Percentiles rank a stretch among this genome's conserved stretches.
Evolutionary conservation across 2,797 vertebrate species (phyloP).

Genomic region (Leptoclinus maculatus): DNA sequence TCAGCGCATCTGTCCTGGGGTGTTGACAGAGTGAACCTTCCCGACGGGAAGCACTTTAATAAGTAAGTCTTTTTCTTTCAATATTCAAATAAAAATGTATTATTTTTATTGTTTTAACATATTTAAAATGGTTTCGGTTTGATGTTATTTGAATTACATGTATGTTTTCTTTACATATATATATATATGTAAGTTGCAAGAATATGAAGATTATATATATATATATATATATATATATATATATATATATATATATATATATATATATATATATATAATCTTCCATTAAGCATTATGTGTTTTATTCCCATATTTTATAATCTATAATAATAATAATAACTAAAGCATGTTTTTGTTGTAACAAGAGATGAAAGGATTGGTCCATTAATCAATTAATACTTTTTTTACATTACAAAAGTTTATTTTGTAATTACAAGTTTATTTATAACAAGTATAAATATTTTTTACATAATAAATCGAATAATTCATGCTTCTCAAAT

Average conservation of each 20-base stretch:
- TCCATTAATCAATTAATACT: neutral
- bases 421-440: too few relatives aligned
- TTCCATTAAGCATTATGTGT: neutral
- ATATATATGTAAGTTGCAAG: neutral
- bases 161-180: too few relatives aligned
- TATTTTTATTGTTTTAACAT: neutral
- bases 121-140: neutral
- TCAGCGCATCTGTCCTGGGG: conserved; percentile 79
- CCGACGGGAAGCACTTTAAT: conserved; percentile 70
- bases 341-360: neutral
- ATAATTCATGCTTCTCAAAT: neutral
- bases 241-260: neutral
- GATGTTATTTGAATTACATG: neutral
- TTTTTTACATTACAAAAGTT: too few relatives aligned
- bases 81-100: neutral
- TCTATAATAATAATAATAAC: neutral
- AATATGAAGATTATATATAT: too few relatives aligned
- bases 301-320: neutral
- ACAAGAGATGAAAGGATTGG: neutral
- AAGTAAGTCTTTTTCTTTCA: conserved; percentile 73
- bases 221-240: too few relatives aligned
- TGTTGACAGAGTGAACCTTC: conserved; percentile 72
- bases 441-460: too few relatives aligned
- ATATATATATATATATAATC: neutral
- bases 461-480: neutral